Base-by-base conservation (phyloP, 2,797 vertebrate species). In the Anguilla anguilla region DNA sequence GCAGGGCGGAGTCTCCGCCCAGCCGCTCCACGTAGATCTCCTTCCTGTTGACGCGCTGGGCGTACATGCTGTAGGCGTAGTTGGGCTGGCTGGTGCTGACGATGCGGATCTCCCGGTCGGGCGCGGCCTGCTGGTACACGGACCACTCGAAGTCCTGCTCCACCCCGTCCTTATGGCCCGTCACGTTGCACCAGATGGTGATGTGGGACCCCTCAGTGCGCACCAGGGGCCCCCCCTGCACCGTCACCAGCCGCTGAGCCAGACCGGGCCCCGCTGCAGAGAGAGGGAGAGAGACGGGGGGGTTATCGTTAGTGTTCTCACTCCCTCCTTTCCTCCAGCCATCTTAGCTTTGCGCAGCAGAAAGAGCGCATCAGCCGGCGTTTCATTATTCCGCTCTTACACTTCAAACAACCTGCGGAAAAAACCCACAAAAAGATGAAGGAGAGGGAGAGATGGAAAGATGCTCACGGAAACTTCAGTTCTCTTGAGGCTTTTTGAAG, bases 71-170 rank as follows among this genome's bases (percentile, higher is more conserved):
- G 0, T 98, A 99, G 88, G 98, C 94, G 90, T 98, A 99, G 92
- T 94, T 93, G 0, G 89, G 77, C 89, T 98, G 96, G 0, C 90
- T 4, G 0, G 98, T 98, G 96, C 98, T 99, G 82, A 98, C 90
- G n/a, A 99, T 97, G 90, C 97, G 97, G 92, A 99, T 94, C 95
- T 97, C 97, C 31, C 89, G 93, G 84, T 94, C 90, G 0, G 97
- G 96, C 3, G 90, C 94, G 0, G 94, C 94, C 0, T 95, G 91
- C 89, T 96, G 94, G 92, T 97, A 98, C 94, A 98, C 92, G 92
- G 97, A 99, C 98, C 98, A 99, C 92, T 97, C 96, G 64, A 99
- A 99, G 91, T 97, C 94, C 93, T 97, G 97, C 89, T 96, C 91
- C 0, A 93, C n/a, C 0, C 96, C 95, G 25, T 96, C 96, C 89